A percentile compares a stretch with the other conserved stretches of the same genome.
Conservation (phyloP, 2,797 vertebrate species). For the Halcyon leucocephala region DNA sequence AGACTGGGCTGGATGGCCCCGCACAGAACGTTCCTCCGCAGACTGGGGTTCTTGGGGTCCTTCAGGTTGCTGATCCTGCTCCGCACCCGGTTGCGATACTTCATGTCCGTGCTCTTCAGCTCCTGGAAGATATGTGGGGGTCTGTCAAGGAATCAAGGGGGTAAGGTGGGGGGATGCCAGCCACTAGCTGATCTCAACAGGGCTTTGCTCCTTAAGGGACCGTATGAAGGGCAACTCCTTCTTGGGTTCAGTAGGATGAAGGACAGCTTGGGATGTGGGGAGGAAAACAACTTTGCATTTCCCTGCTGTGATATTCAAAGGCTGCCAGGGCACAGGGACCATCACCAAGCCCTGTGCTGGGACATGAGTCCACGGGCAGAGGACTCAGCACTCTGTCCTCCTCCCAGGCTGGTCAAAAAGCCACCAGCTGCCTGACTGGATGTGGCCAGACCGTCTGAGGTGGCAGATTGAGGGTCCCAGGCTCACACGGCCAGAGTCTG, state of each 20-base stretch:
- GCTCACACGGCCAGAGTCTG: too few species aligned
- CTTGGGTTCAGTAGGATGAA: neutral
- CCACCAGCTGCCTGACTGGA: accelerated
- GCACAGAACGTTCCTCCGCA: constrained; percentile 91
- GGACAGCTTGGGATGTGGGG: too few species aligned
- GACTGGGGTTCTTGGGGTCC: constrained; percentile 93
- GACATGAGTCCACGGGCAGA: accelerated
- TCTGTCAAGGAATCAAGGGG: constrained; percentile 67
- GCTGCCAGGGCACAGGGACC: neutral
- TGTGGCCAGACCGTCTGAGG: neutral
- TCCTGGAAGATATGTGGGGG: constrained; percentile 95
- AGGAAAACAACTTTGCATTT: neutral
- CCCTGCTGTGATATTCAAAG: neutral
- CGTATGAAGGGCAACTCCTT: neutral
- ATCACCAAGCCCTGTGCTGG: neutral
- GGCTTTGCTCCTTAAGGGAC: neutral
- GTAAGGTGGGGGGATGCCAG: neutral
- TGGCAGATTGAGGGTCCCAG: neutral
- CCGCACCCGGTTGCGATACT: constrained; percentile 95
- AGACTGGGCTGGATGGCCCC: constrained; percentile 86
- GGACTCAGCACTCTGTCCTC: neutral
- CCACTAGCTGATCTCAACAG: neutral
- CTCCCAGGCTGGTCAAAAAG: neutral
- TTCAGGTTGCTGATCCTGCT: constrained; percentile 98
- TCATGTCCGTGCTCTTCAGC: constrained; percentile 93